Conservation (phyloP, 92 coral and sea anemone species). For the Anthopleura xanthogrammica region DNA sequence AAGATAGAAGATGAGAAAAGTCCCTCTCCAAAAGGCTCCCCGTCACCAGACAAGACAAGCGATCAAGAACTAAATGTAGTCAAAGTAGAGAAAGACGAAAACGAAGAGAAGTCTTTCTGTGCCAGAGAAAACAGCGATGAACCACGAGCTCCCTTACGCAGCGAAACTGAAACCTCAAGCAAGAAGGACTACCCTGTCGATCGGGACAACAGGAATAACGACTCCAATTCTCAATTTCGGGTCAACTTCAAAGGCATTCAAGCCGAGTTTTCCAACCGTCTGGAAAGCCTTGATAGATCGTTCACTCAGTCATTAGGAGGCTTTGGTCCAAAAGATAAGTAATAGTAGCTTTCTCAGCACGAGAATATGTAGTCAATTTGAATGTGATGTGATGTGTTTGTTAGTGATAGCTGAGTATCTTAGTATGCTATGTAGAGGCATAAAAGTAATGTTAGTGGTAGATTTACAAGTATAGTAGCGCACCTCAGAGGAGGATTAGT, state of each 20-base stretch:
- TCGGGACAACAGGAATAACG: constrained; percentile 42
- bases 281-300: constrained; percentile 78
- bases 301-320: constrained; percentile 78
- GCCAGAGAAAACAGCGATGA: constrained; percentile 10
- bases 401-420: background rate
- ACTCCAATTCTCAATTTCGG: constrained; percentile 60
- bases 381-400: background rate
- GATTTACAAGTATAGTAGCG: background rate
- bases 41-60: background rate
- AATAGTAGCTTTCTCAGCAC: background rate
- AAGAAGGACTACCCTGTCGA: constrained; percentile 35
- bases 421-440: background rate
- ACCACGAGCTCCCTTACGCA: background rate
- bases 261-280: constrained; percentile 85
- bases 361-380: background rate
- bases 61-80: constrained; percentile 28
- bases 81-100: constrained; percentile 55
- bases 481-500: too few relatives aligned
- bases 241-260: constrained; percentile 92
- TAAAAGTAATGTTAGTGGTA: background rate
- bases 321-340: constrained; percentile 39
- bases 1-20: constrained; percentile 7
- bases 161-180: constrained; percentile 13
- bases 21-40: constrained; percentile 1
- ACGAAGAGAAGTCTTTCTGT: constrained; percentile 11